phyloP scores from a whole-genome alignment of 2,888 invertebrate genomes.

The Mesoligia furuncula region DNA sequence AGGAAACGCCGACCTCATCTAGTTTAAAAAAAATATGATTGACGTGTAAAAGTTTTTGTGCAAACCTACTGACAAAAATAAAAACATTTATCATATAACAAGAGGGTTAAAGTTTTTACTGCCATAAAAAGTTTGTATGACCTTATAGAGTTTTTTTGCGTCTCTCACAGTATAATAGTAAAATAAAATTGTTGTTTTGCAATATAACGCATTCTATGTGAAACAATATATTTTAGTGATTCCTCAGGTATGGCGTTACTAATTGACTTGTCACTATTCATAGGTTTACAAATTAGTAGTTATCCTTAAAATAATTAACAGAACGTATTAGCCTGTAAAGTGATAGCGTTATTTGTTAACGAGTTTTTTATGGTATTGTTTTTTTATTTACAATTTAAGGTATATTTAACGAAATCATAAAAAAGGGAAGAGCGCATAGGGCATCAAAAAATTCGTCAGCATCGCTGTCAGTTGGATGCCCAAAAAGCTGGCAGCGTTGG shows the following conservation, averaged over 20 bases:
- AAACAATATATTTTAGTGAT: conserved; percentile 3
- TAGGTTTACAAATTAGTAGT: conserved; percentile 6
- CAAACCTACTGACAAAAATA: no score
- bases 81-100: no score
- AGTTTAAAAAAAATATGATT: no score
- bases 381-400: no score
- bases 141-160: conserved; percentile 12
- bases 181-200: conserved; percentile 2
- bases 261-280: not conserved
- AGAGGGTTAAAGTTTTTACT: no score
- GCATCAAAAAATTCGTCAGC: not conserved
- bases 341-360: not conserved
- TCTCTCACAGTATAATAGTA: no score
- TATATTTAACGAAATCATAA: not conserved
- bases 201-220: conserved; percentile 11
- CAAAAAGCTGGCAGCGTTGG: not conserved
- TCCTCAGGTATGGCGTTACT: conserved; percentile 4
- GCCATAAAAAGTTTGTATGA: not conserved
- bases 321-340: not conserved
- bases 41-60: no score
- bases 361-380: not conserved
- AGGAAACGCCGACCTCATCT: no score
- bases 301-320: conserved; percentile 12
- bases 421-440: not conserved
- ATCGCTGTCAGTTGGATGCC: not conserved